These are phyloP conservation scores for Campylomormyrus numenius DNA, from an alignment of 2,113 vertebrate species.

Conservation along the genomic window DNA sequence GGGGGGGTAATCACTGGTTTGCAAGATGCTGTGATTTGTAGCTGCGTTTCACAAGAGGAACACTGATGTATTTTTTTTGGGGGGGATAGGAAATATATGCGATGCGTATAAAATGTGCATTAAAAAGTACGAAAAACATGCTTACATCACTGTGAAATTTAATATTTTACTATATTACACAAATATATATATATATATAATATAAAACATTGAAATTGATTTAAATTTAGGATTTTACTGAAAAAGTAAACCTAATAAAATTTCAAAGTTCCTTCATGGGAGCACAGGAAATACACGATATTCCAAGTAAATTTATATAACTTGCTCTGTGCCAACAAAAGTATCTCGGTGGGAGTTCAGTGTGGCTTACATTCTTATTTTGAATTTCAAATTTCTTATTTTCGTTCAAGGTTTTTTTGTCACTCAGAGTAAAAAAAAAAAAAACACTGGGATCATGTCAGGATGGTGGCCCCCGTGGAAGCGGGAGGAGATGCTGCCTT, in stretches of 20 bases:
- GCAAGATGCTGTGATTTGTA: neutral
- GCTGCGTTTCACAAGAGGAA: neutral
- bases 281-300: neutral
- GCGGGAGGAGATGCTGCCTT: neutral
- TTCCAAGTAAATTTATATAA: neutral
- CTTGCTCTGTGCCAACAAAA: neutral
- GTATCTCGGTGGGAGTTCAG: neutral
- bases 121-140: no score
- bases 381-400: constrained; percentile 3
- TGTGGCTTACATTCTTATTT: neutral
- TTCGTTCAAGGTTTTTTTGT: neutral
- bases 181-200: neutral
- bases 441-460: neutral
- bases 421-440: neutral
- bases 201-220: neutral
- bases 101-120: neutral
- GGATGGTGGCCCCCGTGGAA: neutral
- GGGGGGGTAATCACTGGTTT: neutral
- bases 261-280: neutral
- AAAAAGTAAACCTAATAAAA: neutral
- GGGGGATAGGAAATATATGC: neutral
- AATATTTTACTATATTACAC: neutral
- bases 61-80: neutral
- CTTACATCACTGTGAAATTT: neutral
- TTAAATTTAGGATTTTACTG: neutral